Evolutionary conservation across 1,140 invertebrate species (phyloP).

Genomic region (Ostrea denselamellosa): DNA sequence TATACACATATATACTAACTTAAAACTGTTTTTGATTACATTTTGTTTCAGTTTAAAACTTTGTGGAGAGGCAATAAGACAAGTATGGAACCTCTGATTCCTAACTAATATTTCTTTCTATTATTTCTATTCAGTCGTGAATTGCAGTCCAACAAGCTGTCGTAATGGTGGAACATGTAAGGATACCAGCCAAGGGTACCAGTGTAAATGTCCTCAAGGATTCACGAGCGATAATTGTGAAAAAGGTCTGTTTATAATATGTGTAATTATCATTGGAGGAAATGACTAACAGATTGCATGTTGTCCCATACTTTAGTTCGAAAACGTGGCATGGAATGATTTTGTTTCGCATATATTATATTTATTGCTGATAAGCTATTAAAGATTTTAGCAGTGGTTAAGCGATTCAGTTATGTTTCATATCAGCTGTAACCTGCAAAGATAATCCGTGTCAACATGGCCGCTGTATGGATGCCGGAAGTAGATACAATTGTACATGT

Average conservation of each 20-base stretch:
- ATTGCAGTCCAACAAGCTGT: not conserved
- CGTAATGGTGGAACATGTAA: conserved; percentile 2
- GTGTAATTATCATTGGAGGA: no score
- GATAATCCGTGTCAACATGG: not conserved
- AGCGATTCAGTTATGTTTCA: not conserved
- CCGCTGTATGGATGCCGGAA: not conserved
- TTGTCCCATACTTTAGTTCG: no score
- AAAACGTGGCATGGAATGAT: no score
- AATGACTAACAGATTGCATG: no score
- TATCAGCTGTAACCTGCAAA: not conserved
- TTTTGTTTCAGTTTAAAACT: no score
- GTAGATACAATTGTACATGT: not conserved
- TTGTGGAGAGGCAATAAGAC: no score
- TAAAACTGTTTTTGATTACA: no score
- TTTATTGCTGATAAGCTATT: no score
- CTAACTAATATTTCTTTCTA: no score
- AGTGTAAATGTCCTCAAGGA: not conserved
- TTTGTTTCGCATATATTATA: no score
- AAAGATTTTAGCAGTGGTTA: no score
- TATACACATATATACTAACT: no score
- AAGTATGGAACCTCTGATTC: not conserved
- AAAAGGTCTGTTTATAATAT: not conserved
- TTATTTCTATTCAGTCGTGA: not conserved
- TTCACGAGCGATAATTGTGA: not conserved
- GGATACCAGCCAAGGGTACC: not conserved